These are phyloP conservation scores for Sapajus apella DNA, from an alignment of 2,113 vertebrate species.

Conservation along the genomic window DNA sequence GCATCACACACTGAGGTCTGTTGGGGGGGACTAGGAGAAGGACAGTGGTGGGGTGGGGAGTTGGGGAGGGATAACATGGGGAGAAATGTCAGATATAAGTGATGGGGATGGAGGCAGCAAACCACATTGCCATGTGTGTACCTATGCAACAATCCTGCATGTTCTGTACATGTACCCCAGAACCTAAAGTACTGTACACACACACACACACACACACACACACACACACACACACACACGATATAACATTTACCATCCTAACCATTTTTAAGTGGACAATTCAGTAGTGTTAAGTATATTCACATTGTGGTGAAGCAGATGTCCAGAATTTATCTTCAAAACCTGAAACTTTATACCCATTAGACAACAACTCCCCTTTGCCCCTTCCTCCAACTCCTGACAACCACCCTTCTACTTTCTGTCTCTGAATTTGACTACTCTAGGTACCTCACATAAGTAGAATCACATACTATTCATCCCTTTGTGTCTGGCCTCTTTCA, in stretches of 20 bases:
- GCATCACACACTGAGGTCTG: too few species aligned
- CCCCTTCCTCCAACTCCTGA: background rate
- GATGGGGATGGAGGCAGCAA: too few species aligned
- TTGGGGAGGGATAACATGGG: too few species aligned
- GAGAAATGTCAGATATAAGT: too few species aligned
- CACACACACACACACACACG: background rate
- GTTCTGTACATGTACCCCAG: too few species aligned
- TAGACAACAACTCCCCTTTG: background rate
- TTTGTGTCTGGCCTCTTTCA: background rate
- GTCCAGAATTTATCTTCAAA: background rate
- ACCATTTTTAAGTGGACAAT: background rate
- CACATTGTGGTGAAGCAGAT: background rate
- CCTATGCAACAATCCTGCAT: too few species aligned
- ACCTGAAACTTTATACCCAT: background rate
- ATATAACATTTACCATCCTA: background rate
- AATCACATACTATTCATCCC: background rate
- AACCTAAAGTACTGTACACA: too few species aligned
- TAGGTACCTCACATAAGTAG: background rate
- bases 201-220: background rate
- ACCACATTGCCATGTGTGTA: too few species aligned
- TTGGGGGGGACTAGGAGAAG: too few species aligned
- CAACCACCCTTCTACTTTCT: background rate
- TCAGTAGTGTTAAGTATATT: constrained; percentile 27
- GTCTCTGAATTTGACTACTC: background rate
- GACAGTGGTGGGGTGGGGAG: too few species aligned